Base-by-base conservation (phyloP, 2,888 invertebrate species). In the Diarsia mendica region DNA sequence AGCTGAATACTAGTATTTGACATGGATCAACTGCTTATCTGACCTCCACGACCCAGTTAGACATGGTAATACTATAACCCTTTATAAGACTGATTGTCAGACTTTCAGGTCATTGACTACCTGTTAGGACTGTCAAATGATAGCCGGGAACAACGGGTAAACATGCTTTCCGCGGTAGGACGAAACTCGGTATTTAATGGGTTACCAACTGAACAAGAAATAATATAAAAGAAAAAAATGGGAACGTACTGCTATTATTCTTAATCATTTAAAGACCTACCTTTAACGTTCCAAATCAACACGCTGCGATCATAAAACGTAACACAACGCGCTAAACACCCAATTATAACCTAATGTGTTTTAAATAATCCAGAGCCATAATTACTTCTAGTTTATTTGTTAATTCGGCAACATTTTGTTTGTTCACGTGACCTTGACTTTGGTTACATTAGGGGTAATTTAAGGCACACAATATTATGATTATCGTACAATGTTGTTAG, bases 291-390 rank as follows among this genome's bases (percentile, higher is more conserved):
- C 8, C 18, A 28, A 58, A 58, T 9, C 9, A 58, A 28, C 28
- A 58, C 28, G 28, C 9, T 28, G 18, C 18, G 9, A 28, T 4
- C 28, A 58, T 55, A 67, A 69, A 69, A 72, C 23, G 13, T 20
- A 67, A 48, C 33, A 55, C 28, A 46, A 64, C 13, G 11, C 8
- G 18, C 49, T 83, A 61, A 72, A 3, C 8, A 49, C 60, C 70
- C 53, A 66, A 83, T 83, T 83, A 72, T 39, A 61, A 61, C 15
- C 8, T 78, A 83, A 80, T 78, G 65, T 66, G 60, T 79, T 83
- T 61, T 68, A 83, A 83, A 83, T 83, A 83, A 67, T 23, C 5
- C 46, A 48, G 8, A 69, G n/a, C 33, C 67, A 60, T 67, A 80
- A 72, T 78, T 68, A 51, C 46, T 18, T n/a, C 3, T n/a, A 66